These are phyloP conservation scores for Meloidogyne hapla DNA, from an alignment of 1,140 invertebrate species.

Conservation along the genomic window DNA sequence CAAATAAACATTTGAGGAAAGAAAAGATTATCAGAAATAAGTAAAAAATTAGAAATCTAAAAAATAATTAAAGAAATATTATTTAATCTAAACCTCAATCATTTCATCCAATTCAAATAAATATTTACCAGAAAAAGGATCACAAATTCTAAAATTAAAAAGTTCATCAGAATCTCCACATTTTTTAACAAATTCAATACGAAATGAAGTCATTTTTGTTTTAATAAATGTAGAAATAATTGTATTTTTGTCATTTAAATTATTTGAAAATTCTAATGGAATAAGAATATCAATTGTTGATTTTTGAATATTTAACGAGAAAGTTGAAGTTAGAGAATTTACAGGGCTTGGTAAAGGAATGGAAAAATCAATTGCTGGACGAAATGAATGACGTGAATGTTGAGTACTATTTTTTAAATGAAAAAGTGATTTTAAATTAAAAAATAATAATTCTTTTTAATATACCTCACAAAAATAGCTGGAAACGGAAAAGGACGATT, in stretches of 20 bases:
- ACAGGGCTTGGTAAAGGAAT: neutral
- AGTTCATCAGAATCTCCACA: neutral
- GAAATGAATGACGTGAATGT: slow-evolving; percentile 19
- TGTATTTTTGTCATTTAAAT: neutral
- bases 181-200: slow-evolving; percentile 10
- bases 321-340: neutral
- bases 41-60: slow-evolving; percentile 8
- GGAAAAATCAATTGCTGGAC: slow-evolving; percentile 14
- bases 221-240: neutral
- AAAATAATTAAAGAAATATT: neutral
- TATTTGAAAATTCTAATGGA: neutral
- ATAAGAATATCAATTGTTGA: neutral
- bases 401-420: too few species aligned
- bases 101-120: neutral
- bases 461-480: slow-evolving; percentile 13
- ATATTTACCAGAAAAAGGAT: neutral
- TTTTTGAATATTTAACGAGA: neutral
- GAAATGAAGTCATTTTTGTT: neutral
- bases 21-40: slow-evolving; percentile 15
- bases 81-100: neutral
- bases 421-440: neutral
- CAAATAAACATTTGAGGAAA: slow-evolving; percentile 15
- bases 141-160: slow-evolving; percentile 11
- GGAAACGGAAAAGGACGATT: slow-evolving; percentile 1
- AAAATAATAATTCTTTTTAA: neutral